Percentiles rank a stretch among this genome's conserved stretches.
phyloP scores from a whole-genome alignment of 2,888 invertebrate genomes.

The Galeruca laticollis region DNA sequence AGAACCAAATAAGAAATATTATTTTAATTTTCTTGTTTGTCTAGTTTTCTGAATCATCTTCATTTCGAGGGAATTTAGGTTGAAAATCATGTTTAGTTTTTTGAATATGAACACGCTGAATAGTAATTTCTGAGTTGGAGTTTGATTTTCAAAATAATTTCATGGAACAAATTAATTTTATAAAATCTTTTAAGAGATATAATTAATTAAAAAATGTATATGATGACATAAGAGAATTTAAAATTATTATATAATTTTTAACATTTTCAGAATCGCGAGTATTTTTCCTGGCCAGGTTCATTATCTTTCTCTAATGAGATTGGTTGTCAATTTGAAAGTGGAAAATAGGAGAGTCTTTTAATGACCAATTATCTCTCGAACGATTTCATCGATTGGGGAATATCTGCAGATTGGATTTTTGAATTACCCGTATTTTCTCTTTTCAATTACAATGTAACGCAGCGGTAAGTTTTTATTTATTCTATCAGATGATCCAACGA shows the following conservation, averaged over 20 bases:
- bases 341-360: conserved; percentile 32
- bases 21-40: too few species aligned
- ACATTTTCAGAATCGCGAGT: conserved; percentile 10
- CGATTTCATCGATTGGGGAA: conserved; percentile 23
- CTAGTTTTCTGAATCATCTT: too few species aligned
- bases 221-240: not conserved
- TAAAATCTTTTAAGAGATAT: too few species aligned
- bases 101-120: too few species aligned
- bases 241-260: conserved; percentile 7
- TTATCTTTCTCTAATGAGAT: conserved; percentile 29
- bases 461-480: not conserved
- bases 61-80: too few species aligned
- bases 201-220: not conserved
- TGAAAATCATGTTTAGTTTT: too few species aligned
- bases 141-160: too few species aligned
- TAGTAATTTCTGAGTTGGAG: too few species aligned
- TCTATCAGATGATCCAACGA: not conserved
- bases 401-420: conserved; percentile 22
- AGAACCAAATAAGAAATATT: too few species aligned
- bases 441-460: not conserved
- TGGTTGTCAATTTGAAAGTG: conserved; percentile 27
- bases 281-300: conserved; percentile 22
- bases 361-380: conserved; percentile 26
- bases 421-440: not conserved
- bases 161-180: too few species aligned